Evolutionary conservation across 2,888 invertebrate genomes (phyloP).

Genomic region (Caenorhabditis virilis): DNA sequence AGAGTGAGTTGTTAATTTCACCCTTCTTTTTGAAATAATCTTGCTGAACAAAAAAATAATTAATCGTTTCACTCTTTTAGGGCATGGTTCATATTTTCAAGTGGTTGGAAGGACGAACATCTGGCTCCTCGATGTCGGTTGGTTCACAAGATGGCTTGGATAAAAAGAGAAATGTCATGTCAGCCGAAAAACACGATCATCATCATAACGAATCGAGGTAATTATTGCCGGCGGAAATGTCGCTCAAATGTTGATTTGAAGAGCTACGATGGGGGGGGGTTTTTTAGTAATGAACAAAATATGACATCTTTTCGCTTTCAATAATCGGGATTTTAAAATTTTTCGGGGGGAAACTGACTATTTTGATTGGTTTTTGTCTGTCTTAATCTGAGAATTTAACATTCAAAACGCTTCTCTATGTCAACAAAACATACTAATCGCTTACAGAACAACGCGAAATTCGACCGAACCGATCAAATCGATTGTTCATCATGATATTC

Average conservation of each 20-base stretch:
- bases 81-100: slow-evolving; percentile 43
- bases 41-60: slow-evolving; percentile 5
- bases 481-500: too few relatives aligned
- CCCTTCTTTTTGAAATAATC: too few relatives aligned
- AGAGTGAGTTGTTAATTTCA: slow-evolving; percentile 16
- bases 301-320: too few relatives aligned
- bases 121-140: slow-evolving; percentile 28
- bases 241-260: too few relatives aligned
- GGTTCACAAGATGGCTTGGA: slow-evolving; percentile 24
- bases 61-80: slow-evolving; percentile 5
- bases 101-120: slow-evolving; percentile 41
- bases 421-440: slow-evolving; percentile 20
- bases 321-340: too few relatives aligned
- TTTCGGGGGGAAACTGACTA: too few relatives aligned
- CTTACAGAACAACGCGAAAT: slow-evolving; percentile 32
- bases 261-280: too few relatives aligned
- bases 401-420: too few relatives aligned
- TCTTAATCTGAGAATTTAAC: too few relatives aligned
- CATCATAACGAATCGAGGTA: slow-evolving; percentile 39
- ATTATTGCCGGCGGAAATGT: too few relatives aligned
- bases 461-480: slow-evolving; percentile 23
- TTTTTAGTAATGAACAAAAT: too few relatives aligned
- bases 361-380: too few relatives aligned
- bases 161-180: slow-evolving; percentile 23
- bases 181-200: slow-evolving; percentile 20